Percentiles rank a stretch among this genome's conserved stretches.
These are phyloP conservation scores for Allygus modestus DNA, from an alignment of 2,888 invertebrate genomes.

Conservation along the genomic window DNA sequence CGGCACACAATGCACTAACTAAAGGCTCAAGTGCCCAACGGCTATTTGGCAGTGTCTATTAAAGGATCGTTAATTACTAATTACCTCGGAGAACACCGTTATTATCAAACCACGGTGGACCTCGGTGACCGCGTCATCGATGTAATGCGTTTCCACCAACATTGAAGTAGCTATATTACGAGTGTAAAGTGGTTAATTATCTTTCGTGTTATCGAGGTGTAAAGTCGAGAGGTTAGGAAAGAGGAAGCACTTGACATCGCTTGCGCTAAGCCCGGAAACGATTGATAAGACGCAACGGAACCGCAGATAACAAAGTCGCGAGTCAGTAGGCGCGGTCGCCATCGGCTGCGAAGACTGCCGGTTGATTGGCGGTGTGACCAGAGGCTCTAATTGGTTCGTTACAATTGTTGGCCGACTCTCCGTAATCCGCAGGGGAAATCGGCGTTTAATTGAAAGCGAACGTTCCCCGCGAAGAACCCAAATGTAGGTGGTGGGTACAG, in stretches of 20 bases:
- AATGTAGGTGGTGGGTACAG: too few species aligned
- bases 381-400: constrained; percentile 12
- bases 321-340: not conserved
- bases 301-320: constrained; percentile 45
- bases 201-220: not conserved
- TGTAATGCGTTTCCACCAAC: too few species aligned
- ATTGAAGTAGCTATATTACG: too few species aligned
- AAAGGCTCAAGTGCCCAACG: not conserved
- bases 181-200: not conserved
- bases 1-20: not conserved
- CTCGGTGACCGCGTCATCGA: not conserved
- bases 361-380: constrained; percentile 1
- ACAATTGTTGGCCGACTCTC: not conserved
- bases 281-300: constrained; percentile 31
- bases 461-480: too few species aligned
- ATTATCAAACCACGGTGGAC: not conserved
- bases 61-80: not conserved
- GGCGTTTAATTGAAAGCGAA: not conserved
- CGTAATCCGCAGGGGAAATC: too few species aligned
- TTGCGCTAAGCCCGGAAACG: constrained; percentile 29
- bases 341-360: not conserved
- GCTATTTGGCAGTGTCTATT: not conserved
- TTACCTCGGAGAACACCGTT: not conserved
- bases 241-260: constrained; percentile 12
- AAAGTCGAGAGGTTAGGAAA: constrained; percentile 11